Base-by-base conservation (phyloP, 2,888 invertebrate genomes). In the Sesia bembeciformis region DNA sequence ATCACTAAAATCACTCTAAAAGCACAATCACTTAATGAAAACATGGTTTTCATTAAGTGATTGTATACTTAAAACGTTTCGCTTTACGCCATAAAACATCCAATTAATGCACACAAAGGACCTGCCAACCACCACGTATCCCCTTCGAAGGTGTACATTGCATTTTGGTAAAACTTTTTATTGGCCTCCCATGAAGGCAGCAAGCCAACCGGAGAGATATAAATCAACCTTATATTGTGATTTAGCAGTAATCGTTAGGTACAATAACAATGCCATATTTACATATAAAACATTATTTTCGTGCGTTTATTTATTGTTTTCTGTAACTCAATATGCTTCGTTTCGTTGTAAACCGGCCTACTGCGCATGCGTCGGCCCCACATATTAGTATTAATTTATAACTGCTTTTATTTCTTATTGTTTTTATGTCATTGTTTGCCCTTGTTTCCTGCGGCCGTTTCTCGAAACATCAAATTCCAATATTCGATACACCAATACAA, bases 181-280 rank as follows among this genome's bases (percentile, higher is more conserved):
- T 80, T 73, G 84, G 78, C 87, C 86, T 82, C 86, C 87, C 87
- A 84, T 82, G 86, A 76, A 74, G 85, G 74, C 64, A 66, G 66
- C 72, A 83, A 84, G 74, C 86, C 78, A 77, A 88, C 78, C 88
- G 86, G 82, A 78, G 74, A 86, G 88, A 87, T 89, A 88, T 89
- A 89, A 89, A 89, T 89, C 88, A 89, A 83, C 78, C 78, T 84
- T 85, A 84, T 86, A 87, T 85, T 86, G 87, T 86, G 87, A 90
- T 92, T 91, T 86, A 86, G 91, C 91, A 91, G 91, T 91, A 90
- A 85, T 90, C 90, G 91, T 91, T 91, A 91, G 88, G 23, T 23
- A 23, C 23, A 85, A 88, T 89, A 90, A 91, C 91, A 87, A 91
- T 91, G 73, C 81, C 74, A 64, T 91, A 91, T 86, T 91, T 91